These are phyloP conservation scores for Hoplodrina blanda DNA, from an alignment of 2,888 invertebrate species.

Conservation along the genomic window DNA sequence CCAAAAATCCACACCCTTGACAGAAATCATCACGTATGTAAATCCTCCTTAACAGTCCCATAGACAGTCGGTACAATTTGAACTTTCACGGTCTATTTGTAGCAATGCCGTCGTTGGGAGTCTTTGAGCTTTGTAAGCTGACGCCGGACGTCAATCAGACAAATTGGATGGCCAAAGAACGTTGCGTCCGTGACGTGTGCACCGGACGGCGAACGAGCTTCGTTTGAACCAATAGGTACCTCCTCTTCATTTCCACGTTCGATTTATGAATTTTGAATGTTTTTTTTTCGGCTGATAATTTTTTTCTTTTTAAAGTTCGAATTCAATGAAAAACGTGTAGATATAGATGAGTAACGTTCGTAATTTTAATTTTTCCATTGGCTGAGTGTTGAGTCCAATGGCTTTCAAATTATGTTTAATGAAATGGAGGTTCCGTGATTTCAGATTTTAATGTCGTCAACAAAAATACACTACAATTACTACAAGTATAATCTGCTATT, in stretches of 20 bases:
- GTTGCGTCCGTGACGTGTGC: conserved; percentile 50
- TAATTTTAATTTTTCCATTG: conserved; percentile 3
- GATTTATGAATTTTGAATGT: conserved; percentile 78
- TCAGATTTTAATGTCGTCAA: too few species aligned
- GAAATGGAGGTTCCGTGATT: not conserved
- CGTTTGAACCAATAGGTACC: conserved; percentile 56
- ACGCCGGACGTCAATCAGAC: conserved; percentile 85
- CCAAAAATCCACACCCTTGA: too few species aligned
- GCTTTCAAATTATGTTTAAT: not conserved
- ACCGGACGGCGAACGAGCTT: not conserved
- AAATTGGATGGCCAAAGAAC: conserved; percentile 87
- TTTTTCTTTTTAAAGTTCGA: conserved; percentile 32
- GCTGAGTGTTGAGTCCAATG: not conserved
- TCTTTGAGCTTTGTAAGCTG: conserved; percentile 88
- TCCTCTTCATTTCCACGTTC: conserved; percentile 70
- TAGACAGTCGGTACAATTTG: conserved; percentile 55
- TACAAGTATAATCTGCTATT: too few species aligned
- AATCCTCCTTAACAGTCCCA: conserved; percentile 31
- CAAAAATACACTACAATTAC: too few species aligned
- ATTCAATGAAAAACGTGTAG: conserved; percentile 13
- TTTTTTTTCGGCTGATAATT: conserved; percentile 24
- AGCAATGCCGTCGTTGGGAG: conserved; percentile 68
- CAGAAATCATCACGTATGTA: conserved; percentile 17
- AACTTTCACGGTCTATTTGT: conserved; percentile 72
- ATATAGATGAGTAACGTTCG: not conserved